phyloP scores from a whole-genome alignment of 2,113 vertebrate species.

The Oryzias curvinotus region DNA sequence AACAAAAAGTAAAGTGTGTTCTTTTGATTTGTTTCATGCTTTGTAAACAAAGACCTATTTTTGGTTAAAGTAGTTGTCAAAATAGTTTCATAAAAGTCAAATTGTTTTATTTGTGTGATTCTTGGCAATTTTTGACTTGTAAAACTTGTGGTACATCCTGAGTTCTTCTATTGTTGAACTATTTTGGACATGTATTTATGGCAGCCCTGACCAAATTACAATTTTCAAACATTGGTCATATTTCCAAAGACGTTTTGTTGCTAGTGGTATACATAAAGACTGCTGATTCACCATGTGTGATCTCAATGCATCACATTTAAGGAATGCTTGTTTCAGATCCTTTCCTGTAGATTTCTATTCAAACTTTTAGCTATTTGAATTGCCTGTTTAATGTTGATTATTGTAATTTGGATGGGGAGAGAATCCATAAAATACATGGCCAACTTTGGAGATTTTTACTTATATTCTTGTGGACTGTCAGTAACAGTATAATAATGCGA shows the following conservation, averaged over 20 bases:
- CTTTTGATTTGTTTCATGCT: not conserved
- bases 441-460: constrained; percentile 34
- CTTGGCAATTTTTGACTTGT: constrained; percentile 29
- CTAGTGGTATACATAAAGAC: constrained; percentile 68
- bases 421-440: constrained; percentile 76
- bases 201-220: constrained; percentile 69
- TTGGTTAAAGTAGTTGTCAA: not conserved
- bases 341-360: constrained; percentile 18
- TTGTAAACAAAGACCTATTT: not conserved
- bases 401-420: constrained; percentile 75
- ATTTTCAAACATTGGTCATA: constrained; percentile 6
- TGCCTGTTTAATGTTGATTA: constrained; percentile 34
- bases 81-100: not conserved
- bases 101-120: constrained; percentile 31
- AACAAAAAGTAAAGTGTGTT: constrained; percentile 11
- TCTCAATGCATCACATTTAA: constrained; percentile 30
- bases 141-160: constrained; percentile 39
- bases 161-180: constrained; percentile 10
- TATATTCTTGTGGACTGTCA: constrained; percentile 17
- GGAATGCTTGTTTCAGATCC: constrained; percentile 33
- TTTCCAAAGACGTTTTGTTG: constrained; percentile 13
- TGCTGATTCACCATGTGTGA: constrained; percentile 70
- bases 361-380: constrained; percentile 13
- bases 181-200: constrained; percentile 77
- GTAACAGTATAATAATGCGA: constrained; percentile 2